A percentile compares a stretch with the other conserved stretches of the same genome.
These are phyloP conservation scores for Caenorhabditis sinica DNA, from an alignment of 2,888 invertebrate genomes.

Conservation along the genomic window DNA sequence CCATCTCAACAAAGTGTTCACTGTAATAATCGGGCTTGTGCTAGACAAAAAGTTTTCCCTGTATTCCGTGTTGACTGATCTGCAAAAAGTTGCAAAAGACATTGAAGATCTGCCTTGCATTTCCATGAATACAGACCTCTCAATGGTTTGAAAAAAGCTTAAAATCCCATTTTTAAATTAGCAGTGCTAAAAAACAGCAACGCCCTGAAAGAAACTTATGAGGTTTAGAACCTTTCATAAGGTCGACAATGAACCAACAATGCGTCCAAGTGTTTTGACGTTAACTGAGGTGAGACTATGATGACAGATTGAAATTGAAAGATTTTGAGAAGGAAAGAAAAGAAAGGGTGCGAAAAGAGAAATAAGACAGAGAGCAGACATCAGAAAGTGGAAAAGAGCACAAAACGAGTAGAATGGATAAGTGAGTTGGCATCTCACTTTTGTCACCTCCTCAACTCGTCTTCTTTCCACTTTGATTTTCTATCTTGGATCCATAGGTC, in stretches of 20 bases:
- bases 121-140: too few species aligned
- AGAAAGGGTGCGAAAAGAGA: conserved; percentile 9
- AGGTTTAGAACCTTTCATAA: too few species aligned
- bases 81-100: too few species aligned
- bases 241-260: neutral
- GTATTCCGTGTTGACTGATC: too few species aligned
- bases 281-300: conserved; percentile 21
- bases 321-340: conserved; percentile 10
- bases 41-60: too few species aligned
- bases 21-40: too few species aligned
- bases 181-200: too few species aligned
- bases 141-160: too few species aligned
- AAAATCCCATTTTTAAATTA: too few species aligned
- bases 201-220: too few species aligned
- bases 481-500: neutral
- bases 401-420: conserved; percentile 49
- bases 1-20: too few species aligned
- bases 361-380: conserved; percentile 23
- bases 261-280: conserved; percentile 8
- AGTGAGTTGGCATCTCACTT: conserved; percentile 57
- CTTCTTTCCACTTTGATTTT: conserved; percentile 21
- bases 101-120: too few species aligned
- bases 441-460: conserved; percentile 28
- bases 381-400: conserved; percentile 30
- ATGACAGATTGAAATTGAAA: conserved; percentile 12